Percentiles rank a stretch among this genome's conserved stretches.
Evolutionary conservation across 2,888 invertebrate species (phyloP).

Genomic region (Leptinotarsa peninsularis): DNA sequence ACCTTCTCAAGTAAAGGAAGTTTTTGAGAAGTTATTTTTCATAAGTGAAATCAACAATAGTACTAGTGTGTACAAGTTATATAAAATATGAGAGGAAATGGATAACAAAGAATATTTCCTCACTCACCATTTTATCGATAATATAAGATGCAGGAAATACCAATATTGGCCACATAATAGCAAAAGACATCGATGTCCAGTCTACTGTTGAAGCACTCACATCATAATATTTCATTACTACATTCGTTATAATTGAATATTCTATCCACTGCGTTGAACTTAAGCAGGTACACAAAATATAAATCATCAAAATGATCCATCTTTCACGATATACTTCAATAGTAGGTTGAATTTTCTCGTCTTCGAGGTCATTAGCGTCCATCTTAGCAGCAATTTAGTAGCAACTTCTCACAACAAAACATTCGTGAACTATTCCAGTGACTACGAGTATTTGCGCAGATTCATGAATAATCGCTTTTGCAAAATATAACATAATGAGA

Average conservation of each 20-base stretch:
- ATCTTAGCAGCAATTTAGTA: too few relatives aligned
- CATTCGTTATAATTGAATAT: constrained; percentile 70
- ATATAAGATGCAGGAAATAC: constrained; percentile 68
- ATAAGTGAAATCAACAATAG: background rate
- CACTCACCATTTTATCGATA: constrained; percentile 88
- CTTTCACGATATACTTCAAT: constrained; percentile 66
- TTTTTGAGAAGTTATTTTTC: too few relatives aligned
- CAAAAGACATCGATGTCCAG: constrained; percentile 97
- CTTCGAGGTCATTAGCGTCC: too few relatives aligned
- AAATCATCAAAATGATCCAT: constrained; percentile 87
- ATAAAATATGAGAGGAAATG: background rate
- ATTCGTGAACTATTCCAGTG: too few relatives aligned
- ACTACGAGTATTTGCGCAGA: too few relatives aligned
- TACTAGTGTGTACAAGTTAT: background rate
- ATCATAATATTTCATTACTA: constrained; percentile 58
- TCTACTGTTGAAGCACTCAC: constrained; percentile 83
- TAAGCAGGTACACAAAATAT: constrained; percentile 86
- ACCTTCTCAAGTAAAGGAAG: too few relatives aligned
- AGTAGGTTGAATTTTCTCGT: background rate
- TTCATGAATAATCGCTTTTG: too few relatives aligned
- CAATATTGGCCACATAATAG: constrained; percentile 96
- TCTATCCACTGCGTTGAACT: constrained; percentile 97
- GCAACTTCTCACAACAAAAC: too few relatives aligned
- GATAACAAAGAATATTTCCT: background rate
- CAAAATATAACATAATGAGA: too few relatives aligned